These are phyloP conservation scores for Tichodroma muraria DNA, from an alignment of 2,113 vertebrate species.

Conservation along the genomic window DNA sequence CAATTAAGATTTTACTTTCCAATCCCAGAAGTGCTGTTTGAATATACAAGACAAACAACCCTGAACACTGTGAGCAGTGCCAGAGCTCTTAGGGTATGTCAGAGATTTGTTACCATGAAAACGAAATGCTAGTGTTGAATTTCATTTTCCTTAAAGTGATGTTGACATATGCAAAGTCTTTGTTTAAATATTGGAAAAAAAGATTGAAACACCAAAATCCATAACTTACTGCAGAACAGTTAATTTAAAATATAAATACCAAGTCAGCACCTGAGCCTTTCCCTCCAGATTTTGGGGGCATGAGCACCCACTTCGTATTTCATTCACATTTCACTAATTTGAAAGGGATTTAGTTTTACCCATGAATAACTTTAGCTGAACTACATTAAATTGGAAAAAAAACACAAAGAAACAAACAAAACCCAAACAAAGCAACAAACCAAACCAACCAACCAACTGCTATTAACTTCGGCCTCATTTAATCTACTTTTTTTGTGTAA, in stretches of 20 bases:
- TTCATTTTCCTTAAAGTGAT: constrained; percentile 41
- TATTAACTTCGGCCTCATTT: not conserved
- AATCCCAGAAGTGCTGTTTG: constrained; percentile 24
- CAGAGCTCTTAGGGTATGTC: not conserved
- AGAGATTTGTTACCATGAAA: constrained; percentile 26
- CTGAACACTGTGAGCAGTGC: not conserved
- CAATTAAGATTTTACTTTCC: constrained; percentile 2
- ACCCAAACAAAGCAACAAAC: not conserved
- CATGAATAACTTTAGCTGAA: not conserved
- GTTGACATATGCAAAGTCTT: constrained; percentile 47
- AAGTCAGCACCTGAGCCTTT: not conserved
- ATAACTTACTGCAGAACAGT: not conserved
- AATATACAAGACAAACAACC: constrained; percentile 21
- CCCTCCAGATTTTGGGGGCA: not conserved
- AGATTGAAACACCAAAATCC: constrained; percentile 1
- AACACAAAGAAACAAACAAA: not conserved
- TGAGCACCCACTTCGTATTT: not conserved
- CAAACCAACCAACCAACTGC: not conserved
- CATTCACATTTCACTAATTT: constrained; percentile 11
- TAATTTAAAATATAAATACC: constrained; percentile 36
- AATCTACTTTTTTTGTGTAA: not conserved
- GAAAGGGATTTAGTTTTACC: not conserved
- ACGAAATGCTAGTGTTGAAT: constrained; percentile 16
- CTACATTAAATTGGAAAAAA: not conserved
- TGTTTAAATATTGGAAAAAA: constrained; percentile 44